Percentiles rank a stretch among this genome's conserved stretches.
Evolutionary conservation across 2,888 invertebrate species (phyloP).

Genomic region (Branchellion lobata): DNA sequence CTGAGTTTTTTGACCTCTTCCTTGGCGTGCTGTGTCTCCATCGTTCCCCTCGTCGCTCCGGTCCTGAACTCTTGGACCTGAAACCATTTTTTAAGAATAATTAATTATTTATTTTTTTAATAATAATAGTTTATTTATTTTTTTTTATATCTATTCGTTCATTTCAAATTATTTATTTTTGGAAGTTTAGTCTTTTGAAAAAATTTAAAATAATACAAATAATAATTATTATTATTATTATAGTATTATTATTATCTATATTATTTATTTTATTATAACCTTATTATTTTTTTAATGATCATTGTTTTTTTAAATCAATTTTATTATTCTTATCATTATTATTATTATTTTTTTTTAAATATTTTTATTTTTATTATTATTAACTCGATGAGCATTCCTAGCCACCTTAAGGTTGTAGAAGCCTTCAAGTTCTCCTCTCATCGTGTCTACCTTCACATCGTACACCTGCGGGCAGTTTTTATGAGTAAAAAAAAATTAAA

Average conservation of each 20-base stretch:
- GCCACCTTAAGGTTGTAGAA: constrained; percentile 65
- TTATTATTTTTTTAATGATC: too few relatives aligned
- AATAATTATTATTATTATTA: constrained; percentile 8
- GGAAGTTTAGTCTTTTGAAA: background rate
- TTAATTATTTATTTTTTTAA: background rate
- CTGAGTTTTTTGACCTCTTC: constrained; percentile 64
- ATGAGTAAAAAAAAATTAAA: background rate
- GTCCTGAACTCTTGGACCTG: constrained; percentile 65
- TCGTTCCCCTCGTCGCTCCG: constrained; percentile 63
- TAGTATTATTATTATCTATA: constrained; percentile 21
- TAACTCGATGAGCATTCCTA: too few relatives aligned
- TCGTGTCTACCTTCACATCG: constrained; percentile 63
- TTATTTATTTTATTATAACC: constrained; percentile 2
- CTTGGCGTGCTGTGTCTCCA: constrained; percentile 63
- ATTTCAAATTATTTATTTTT: background rate
- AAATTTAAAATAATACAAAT: too few relatives aligned
- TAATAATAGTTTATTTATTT: background rate
- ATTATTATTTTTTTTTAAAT: background rate
- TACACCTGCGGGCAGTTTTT: constrained; percentile 53
- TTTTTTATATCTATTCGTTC: background rate
- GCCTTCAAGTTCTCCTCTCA: constrained; percentile 64
- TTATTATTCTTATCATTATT: too few relatives aligned
- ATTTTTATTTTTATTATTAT: constrained; percentile 25
- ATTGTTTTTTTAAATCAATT: background rate
- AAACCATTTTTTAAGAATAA: constrained; percentile 16